These are phyloP conservation scores for Petrocephalus zakoni DNA, from an alignment of 2,113 vertebrate genomes.

Conservation along the genomic window DNA sequence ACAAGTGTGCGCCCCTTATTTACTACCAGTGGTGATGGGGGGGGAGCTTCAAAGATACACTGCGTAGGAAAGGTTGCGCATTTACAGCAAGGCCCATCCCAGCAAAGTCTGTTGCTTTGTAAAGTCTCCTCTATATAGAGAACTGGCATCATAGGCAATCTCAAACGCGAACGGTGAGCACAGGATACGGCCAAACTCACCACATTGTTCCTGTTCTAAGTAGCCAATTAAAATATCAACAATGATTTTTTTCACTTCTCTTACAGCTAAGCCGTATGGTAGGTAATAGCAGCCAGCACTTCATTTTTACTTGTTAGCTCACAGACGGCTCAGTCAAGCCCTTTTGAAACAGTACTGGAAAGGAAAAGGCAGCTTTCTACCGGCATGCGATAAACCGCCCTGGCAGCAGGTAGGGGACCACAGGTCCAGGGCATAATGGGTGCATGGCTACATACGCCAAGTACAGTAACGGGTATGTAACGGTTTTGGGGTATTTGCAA, in stretches of 20 bases:
- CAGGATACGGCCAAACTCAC: background rate
- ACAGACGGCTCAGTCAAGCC: background rate
- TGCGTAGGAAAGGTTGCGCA: background rate
- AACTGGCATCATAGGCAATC: background rate
- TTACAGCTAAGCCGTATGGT: background rate
- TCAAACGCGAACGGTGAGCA: background rate
- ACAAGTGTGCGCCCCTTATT: background rate
- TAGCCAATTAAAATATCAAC: background rate
- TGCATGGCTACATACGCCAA: too few relatives aligned
- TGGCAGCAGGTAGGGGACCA: too few relatives aligned
- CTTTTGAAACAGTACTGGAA: too few relatives aligned
- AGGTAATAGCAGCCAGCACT: background rate
- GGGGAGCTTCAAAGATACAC: background rate
- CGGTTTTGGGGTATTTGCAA: background rate
- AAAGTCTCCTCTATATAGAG: background rate
- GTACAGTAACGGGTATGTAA: too few relatives aligned
- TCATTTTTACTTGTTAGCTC: background rate
- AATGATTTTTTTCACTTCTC: background rate
- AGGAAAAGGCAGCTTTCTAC: background rate
- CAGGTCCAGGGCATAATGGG: too few relatives aligned
- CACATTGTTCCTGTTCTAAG: background rate
- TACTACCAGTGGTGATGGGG: background rate
- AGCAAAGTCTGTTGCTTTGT: background rate
- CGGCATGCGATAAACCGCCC: too few relatives aligned
- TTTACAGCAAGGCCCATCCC: background rate